phyloP scores from a whole-genome alignment of 2,113 vertebrate species.

The Centropristis striata region DNA sequence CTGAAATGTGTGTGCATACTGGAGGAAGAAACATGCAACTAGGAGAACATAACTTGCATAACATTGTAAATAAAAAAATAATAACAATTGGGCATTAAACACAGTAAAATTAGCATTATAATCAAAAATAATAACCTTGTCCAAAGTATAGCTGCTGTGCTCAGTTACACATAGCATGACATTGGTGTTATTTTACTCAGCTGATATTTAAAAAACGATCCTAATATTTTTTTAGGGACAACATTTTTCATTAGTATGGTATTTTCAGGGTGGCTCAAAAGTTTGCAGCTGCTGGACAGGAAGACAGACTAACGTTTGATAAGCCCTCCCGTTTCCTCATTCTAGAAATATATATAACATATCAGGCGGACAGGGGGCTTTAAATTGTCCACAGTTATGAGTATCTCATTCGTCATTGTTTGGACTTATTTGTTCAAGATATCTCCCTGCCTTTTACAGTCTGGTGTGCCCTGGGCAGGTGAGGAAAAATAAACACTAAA shows the following conservation, averaged over 20 bases:
- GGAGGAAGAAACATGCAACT: not conserved
- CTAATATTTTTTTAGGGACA: too few species aligned
- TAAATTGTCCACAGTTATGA: not conserved
- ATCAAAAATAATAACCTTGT: not conserved
- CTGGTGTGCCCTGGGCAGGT: not conserved
- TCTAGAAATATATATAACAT: not conserved
- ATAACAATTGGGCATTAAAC: not conserved
- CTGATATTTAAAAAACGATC: too few species aligned
- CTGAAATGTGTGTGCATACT: too few species aligned
- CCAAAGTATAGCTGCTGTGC: not conserved
- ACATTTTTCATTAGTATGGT: not conserved
- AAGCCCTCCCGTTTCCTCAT: not conserved
- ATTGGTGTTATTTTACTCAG: not conserved
- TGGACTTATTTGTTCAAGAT: not conserved
- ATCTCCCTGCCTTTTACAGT: accelerated
- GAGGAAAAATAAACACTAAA: not conserved
- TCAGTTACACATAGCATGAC: not conserved
- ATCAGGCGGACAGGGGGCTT: not conserved
- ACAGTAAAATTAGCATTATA: not conserved
- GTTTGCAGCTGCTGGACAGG: not conserved
- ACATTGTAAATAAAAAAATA: not conserved
- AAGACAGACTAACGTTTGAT: not conserved
- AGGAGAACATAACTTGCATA: not conserved
- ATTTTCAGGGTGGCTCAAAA: not conserved
- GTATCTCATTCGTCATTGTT: not conserved